A percentile compares a stretch with the other conserved stretches of the same genome.
Evolutionary conservation across 30 jellyfish, hydroid and myxozoan genomes (phyloP).

Genomic region (Rhopilema esculentum): DNA sequence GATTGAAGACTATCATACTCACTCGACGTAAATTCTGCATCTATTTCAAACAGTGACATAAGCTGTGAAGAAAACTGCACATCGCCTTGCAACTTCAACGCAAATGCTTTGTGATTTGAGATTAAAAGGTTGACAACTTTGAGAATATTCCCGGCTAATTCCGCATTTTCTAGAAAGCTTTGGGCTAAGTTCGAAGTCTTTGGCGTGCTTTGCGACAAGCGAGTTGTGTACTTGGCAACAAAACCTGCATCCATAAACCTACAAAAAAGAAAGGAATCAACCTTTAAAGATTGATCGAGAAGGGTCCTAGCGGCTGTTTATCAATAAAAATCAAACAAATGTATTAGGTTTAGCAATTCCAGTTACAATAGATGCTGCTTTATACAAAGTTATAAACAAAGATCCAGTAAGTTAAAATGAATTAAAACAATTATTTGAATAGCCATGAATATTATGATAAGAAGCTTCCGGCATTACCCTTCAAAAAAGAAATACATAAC

Average conservation of each 20-base stretch:
- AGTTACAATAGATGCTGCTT: background rate
- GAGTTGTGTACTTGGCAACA: background rate
- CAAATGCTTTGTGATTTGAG: slow-evolving; percentile 1
- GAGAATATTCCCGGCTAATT: slow-evolving; percentile 21
- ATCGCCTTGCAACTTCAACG: slow-evolving; percentile 19
- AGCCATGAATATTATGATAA: too few species aligned
- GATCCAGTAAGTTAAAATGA: background rate
- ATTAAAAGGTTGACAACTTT: slow-evolving; percentile 11
- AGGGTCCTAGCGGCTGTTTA: background rate
- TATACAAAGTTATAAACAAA: background rate
- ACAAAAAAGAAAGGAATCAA: background rate
- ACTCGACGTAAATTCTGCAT: slow-evolving; percentile 14
- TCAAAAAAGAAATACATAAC: too few species aligned
- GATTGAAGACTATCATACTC: too few species aligned
- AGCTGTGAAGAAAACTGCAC: slow-evolving; percentile 6
- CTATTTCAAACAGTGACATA: slow-evolving; percentile 13
- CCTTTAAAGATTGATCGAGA: background rate
- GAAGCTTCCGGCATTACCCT: too few species aligned
- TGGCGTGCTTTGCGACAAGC: background rate
- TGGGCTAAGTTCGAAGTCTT: background rate
- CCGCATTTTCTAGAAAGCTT: slow-evolving; percentile 38
- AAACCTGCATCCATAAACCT: slow-evolving; percentile 4
- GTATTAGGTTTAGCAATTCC: background rate
- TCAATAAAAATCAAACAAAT: too few species aligned
- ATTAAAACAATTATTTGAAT: too few species aligned